Conservation (phyloP, 2,113 vertebrate genomes). For the Clarias gariepinus region DNA sequence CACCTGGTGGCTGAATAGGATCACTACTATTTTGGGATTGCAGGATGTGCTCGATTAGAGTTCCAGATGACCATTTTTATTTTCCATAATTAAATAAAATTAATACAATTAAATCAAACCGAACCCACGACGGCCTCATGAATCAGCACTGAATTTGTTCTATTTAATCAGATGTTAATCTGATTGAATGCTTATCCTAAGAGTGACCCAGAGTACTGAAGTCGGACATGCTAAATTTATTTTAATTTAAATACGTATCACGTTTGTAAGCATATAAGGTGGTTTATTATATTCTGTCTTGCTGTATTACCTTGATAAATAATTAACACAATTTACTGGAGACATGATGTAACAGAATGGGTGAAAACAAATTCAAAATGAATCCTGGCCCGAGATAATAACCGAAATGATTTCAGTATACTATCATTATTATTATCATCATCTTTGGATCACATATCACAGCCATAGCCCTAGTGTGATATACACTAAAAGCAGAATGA, state of each 20-base stretch:
- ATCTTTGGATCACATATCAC: too few relatives aligned
- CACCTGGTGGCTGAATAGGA: conserved; percentile 38
- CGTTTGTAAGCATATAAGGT: too few relatives aligned
- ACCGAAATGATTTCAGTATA: background rate
- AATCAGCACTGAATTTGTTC: background rate
- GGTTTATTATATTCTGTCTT: background rate
- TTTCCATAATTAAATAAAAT: background rate
- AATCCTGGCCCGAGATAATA: background rate
- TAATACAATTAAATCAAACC: background rate
- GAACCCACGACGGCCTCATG: background rate
- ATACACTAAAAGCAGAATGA: too few relatives aligned
- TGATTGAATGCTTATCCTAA: background rate
- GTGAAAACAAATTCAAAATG: background rate
- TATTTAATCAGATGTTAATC: background rate
- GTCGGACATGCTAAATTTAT: background rate
- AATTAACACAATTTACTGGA: background rate
- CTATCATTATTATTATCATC: too few relatives aligned
- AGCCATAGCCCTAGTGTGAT: background rate
- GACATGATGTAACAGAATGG: background rate
- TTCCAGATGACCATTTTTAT: background rate
- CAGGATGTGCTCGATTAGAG: background rate
- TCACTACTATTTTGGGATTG: conserved; percentile 1
- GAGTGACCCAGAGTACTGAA: background rate
- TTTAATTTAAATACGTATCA: background rate
- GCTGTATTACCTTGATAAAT: background rate